Conservation (phyloP, 2,797 vertebrate genomes). For the Perodicticus potto region DNA sequence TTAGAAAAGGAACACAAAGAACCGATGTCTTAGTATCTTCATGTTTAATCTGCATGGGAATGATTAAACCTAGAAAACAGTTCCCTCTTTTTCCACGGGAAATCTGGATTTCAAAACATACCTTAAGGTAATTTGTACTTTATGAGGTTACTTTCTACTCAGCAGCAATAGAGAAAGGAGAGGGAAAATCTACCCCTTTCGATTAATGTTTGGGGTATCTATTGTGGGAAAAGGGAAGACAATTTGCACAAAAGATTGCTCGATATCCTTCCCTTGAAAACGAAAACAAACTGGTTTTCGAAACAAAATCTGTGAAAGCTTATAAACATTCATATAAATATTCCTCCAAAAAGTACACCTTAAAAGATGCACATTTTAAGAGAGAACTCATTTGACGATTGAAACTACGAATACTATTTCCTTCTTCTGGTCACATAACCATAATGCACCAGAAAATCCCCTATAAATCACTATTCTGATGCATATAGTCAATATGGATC, state of each 20-base stretch:
- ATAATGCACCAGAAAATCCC: conserved; percentile 71
- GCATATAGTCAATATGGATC: conserved; percentile 74
- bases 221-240: conserved; percentile 65
- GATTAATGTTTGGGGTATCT: conserved; percentile 83
- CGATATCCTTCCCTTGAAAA: conserved; percentile 66
- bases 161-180: conserved; percentile 82
- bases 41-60: conserved; percentile 68
- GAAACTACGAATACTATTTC: conserved; percentile 73
- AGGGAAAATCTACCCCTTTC: conserved; percentile 75
- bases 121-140: conserved; percentile 81
- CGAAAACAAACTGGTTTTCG: conserved; percentile 67
- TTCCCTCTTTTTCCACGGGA: conserved; percentile 74
- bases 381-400: conserved; percentile 55
- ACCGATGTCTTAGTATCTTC: conserved; percentile 81
- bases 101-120: conserved; percentile 86
- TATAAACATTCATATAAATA: conserved; percentile 74
- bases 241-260: conserved; percentile 71
- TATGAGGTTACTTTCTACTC: conserved; percentile 84
- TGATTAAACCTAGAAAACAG: conserved; percentile 78
- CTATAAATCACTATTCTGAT: conserved; percentile 77
- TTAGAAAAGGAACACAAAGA: conserved; percentile 79
- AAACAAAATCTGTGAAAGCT: conserved; percentile 42
- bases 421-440: conserved; percentile 76
- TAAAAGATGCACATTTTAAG: conserved; percentile 70
- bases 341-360: conserved; percentile 67